These are phyloP conservation scores for Mico argentatus DNA, from an alignment of 2,797 vertebrate species.

Conservation along the genomic window DNA sequence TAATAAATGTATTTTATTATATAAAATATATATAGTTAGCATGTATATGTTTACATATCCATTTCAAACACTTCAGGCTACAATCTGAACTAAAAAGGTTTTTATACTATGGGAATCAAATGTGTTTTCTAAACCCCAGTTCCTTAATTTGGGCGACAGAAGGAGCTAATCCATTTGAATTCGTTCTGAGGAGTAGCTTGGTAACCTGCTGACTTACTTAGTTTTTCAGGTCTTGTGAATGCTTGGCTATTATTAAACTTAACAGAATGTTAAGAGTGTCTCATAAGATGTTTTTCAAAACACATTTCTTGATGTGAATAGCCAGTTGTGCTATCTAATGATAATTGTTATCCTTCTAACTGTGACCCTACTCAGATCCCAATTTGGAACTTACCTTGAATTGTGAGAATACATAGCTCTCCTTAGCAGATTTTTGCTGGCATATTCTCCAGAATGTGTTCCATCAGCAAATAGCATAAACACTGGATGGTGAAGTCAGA, in stretches of 20 bases:
- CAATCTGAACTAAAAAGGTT: background rate
- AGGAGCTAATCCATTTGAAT: background rate
- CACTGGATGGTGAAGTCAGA: background rate
- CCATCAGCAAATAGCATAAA: background rate
- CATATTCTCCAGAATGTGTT: background rate
- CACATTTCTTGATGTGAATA: background rate
- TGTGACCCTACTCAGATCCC: background rate
- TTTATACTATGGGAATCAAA: constrained; percentile 1
- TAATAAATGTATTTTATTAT: background rate
- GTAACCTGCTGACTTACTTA: background rate
- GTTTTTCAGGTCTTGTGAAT: constrained; percentile 2
- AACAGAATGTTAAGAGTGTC: background rate
- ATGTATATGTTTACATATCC: background rate
- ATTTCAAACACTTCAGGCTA: background rate
- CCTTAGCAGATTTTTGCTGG: background rate
- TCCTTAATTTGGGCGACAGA: background rate
- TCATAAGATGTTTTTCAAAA: background rate
- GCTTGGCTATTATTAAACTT: background rate
- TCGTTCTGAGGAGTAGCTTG: background rate
- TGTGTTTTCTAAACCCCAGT: background rate
- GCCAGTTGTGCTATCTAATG: background rate
- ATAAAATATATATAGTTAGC: background rate
- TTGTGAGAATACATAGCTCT: background rate
- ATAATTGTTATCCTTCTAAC: background rate
- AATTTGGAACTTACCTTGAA: background rate